Base-by-base conservation (phyloP, 1,140 invertebrate genomes). In the Trachelipus rathkii region DNA sequence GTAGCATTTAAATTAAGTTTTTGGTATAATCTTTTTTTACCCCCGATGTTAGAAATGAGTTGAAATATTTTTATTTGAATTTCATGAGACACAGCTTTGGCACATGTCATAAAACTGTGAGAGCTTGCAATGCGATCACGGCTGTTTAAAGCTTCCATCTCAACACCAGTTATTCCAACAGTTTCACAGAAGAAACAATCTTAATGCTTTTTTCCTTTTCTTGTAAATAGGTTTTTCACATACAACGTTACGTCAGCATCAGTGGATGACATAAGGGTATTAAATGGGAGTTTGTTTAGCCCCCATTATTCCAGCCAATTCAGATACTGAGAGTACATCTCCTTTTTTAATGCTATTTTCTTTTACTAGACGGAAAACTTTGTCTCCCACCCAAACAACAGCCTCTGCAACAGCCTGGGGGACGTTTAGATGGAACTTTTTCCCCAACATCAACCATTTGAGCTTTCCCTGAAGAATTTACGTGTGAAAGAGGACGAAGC, bases 31-130 rank as follows among this genome's bases (percentile, higher is more conserved):
- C 73, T n/a, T 72, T 75, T 72, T 84, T 88, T 77, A 92, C 95
- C 23, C 95, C 95, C 44, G 87, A 87, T 88, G n/a, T 98, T 98
- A 74, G 86, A 86, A 67, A 94, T 68, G 50, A 98, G 86, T 81
- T 88, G 86, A 76, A 97, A 88, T 82, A 92, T 89, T 21, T 86
- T 87, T 81, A 98, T 94, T 10, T 85, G 80, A 45, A 89, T 89
- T 53, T 88, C 84, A 81, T 95, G 91, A 13, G 86, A 88, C 13
- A 96, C 91, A 6, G 95, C 90, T 87, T 99, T 99, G n/a, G 84
- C 96, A 98, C 97, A 99, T 99, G 86, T 99, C 97, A 85, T 98
- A 99, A 23, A n/a, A 99, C 88, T 11, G 96, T 94, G 5, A 99
- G 86, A 6, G 95, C 93, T n/a, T 0, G 96, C 92, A 68, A 98